These are phyloP conservation scores for Phyllotreta striolata DNA, from an alignment of 2,888 invertebrate species.

Conservation along the genomic window DNA sequence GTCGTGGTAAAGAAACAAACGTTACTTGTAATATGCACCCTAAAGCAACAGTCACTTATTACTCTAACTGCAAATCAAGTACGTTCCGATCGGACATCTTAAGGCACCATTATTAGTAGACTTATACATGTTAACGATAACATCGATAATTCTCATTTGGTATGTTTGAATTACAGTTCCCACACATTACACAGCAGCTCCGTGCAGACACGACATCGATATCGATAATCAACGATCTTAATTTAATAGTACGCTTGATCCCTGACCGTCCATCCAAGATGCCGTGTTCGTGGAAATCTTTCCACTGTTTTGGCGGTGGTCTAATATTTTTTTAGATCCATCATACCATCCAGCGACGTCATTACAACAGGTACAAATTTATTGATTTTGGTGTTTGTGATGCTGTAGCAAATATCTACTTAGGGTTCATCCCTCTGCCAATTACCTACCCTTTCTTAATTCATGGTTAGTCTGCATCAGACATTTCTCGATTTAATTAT, in stretches of 20 bases:
- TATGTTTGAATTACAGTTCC: slow-evolving; percentile 46
- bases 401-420: no score
- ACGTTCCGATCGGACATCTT: slow-evolving; percentile 41
- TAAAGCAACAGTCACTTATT: slow-evolving; percentile 38
- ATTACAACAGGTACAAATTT: no score
- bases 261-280: slow-evolving; percentile 20
- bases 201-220: slow-evolving; percentile 43
- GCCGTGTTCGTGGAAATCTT: slow-evolving; percentile 34
- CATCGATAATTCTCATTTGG: slow-evolving; percentile 44
- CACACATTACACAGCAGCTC: slow-evolving; percentile 45
- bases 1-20: slow-evolving; percentile 21
- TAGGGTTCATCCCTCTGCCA: no score
- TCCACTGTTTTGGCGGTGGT: slow-evolving; percentile 29
- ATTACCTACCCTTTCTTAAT: no score
- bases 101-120: slow-evolving; percentile 43
- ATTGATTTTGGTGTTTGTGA: no score
- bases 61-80: slow-evolving; percentile 39
- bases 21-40: slow-evolving; percentile 38
- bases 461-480: no score
- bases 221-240: slow-evolving; percentile 43
- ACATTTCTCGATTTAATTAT: no score
- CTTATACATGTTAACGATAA: slow-evolving; percentile 45
- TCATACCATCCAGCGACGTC: not conserved
- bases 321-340: slow-evolving; percentile 6
- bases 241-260: slow-evolving; percentile 39